A percentile compares a stretch with the other conserved stretches of the same genome.
phyloP scores from a whole-genome alignment of 2,113 vertebrate genomes.

The Rana temporaria region DNA sequence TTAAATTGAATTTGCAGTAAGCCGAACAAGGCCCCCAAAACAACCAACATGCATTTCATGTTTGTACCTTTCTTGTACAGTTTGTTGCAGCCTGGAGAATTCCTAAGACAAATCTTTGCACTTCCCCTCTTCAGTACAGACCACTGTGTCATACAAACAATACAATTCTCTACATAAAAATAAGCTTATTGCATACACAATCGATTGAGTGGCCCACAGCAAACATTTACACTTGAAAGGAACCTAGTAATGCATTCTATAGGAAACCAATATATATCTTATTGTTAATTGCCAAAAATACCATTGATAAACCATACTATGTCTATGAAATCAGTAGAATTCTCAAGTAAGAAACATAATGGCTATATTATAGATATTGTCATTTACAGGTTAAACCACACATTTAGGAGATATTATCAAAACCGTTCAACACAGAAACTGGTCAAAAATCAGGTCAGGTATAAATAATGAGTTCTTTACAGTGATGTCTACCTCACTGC shows the following conservation, averaged over 20 bases:
- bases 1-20: conserved; percentile 74
- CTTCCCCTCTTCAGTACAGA: conserved; percentile 69
- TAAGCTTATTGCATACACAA: conserved; percentile 59
- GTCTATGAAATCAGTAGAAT: not conserved
- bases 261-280: not conserved
- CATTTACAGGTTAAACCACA: not conserved
- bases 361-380: not conserved
- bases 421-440: not conserved
- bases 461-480: no score
- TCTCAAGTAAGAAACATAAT: not conserved
- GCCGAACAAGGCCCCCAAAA: conserved; percentile 88
- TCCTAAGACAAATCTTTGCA: conserved; percentile 75
- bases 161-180: conserved; percentile 35
- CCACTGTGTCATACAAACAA: conserved; percentile 60
- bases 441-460: not conserved
- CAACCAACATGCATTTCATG: conserved; percentile 98
- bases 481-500: no score
- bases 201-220: conserved; percentile 72
- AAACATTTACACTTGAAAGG: conserved; percentile 76
- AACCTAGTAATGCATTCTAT: conserved; percentile 59
- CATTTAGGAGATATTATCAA: not conserved
- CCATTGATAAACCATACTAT: not conserved
- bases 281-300: not conserved
- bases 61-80: conserved; percentile 97
- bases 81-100: conserved; percentile 93